These are phyloP conservation scores for Tachina grossa DNA, from an alignment of 2,888 invertebrate genomes.

Conservation along the genomic window DNA sequence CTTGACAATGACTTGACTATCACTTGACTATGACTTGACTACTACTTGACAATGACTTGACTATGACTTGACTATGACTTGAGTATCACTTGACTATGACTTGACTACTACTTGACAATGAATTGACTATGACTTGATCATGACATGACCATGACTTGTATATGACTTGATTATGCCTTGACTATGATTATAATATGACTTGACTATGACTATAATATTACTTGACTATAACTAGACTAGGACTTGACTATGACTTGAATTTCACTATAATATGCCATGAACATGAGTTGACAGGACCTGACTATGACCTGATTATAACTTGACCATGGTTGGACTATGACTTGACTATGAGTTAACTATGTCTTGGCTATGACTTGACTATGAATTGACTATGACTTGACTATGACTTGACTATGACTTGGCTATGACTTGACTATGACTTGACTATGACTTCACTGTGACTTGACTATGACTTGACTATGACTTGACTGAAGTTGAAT, in stretches of 20 bases:
- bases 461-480: background rate
- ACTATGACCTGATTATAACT: background rate
- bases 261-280: too few relatives aligned
- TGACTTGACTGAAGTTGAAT: background rate
- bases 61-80: too few relatives aligned
- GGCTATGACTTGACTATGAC: background rate
- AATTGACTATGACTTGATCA: background rate
- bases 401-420: background rate
- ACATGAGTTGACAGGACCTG: too few relatives aligned
- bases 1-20: background rate
- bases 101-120: background rate
- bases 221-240: too few relatives aligned
- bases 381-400: background rate
- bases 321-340: background rate
- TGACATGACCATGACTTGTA: too few relatives aligned
- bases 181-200: background rate
- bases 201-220: background rate
- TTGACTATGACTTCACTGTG: background rate
- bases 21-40: background rate
- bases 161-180: background rate
- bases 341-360: background rate
- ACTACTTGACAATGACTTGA: background rate
- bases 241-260: background rate
- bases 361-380: background rate
- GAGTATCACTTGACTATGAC: background rate